A percentile compares a stretch with the other conserved stretches of the same genome.
These are phyloP conservation scores for Bettongia penicillata DNA, from an alignment of 2,113 vertebrate species.

Conservation along the genomic window DNA sequence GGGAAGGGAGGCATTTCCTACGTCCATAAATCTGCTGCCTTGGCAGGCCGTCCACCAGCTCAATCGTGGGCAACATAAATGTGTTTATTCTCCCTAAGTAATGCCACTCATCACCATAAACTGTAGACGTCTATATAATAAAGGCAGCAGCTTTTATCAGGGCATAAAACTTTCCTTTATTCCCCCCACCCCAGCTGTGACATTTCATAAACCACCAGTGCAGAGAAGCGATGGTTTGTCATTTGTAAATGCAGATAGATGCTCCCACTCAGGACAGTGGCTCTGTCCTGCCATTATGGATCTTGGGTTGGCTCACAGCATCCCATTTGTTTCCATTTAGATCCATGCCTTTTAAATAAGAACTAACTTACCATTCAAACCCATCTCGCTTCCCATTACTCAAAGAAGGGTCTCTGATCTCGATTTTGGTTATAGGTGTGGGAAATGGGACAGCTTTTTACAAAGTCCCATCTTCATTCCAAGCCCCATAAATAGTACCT, in stretches of 20 bases:
- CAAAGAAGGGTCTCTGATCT: rapidly evolving
- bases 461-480: no score
- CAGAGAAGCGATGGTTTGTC: constrained; percentile 54
- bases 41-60: background rate
- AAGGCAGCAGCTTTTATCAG: background rate
- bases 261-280: background rate
- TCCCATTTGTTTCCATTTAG: rapidly evolving
- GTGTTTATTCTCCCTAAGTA: constrained; percentile 59
- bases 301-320: background rate
- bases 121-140: constrained; percentile 15
- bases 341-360: background rate
- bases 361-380: rapidly evolving
- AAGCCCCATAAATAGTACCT: constrained; percentile 1
- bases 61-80: constrained; percentile 4
- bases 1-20: background rate
- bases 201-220: background rate
- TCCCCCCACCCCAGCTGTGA: background rate
- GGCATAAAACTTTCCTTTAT: background rate
- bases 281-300: background rate
- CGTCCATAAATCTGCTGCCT: constrained; percentile 13
- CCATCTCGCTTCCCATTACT: background rate
- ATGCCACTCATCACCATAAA: constrained; percentile 57
- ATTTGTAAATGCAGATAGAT: background rate
- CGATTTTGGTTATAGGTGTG: background rate
- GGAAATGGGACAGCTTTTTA: background rate